phyloP scores from a whole-genome alignment of 2,797 vertebrate genomes.

The Artibeus lituratus region DNA sequence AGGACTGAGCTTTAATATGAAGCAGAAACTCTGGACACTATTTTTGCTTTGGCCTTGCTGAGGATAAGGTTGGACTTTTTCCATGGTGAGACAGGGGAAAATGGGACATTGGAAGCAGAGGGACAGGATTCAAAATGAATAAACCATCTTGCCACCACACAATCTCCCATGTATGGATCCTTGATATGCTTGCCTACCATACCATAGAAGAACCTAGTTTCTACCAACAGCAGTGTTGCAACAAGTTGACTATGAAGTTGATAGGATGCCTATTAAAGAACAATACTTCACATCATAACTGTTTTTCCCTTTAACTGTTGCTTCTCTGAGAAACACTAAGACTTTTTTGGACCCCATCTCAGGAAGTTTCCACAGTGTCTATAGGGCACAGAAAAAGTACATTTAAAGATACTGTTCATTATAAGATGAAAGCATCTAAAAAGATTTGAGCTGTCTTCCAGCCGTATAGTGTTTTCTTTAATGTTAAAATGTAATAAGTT shows the following conservation, averaged over 20 bases:
- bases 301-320: not conserved
- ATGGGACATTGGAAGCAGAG: not conserved
- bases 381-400: not conserved
- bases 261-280: not conserved
- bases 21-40: not conserved
- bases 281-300: not conserved
- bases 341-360: not conserved
- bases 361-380: not conserved
- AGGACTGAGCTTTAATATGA: not conserved
- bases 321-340: not conserved
- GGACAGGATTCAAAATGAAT: not conserved
- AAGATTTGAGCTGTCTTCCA: not conserved
- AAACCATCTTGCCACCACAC: not conserved
- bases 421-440: not conserved
- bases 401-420: not conserved
- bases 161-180: no score
- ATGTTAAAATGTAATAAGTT: slow-evolving; percentile 1
- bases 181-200: not conserved
- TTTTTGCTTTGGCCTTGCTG: not conserved
- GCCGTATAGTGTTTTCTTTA: not conserved
- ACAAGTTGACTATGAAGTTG: not conserved
- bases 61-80: not conserved
- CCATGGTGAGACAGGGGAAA: not conserved
- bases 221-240: not conserved
- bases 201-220: not conserved